Percentiles rank a stretch among this genome's conserved stretches.
These are phyloP conservation scores for Anhinga anhinga DNA, from an alignment of 2,113 vertebrate genomes.

Conservation along the genomic window DNA sequence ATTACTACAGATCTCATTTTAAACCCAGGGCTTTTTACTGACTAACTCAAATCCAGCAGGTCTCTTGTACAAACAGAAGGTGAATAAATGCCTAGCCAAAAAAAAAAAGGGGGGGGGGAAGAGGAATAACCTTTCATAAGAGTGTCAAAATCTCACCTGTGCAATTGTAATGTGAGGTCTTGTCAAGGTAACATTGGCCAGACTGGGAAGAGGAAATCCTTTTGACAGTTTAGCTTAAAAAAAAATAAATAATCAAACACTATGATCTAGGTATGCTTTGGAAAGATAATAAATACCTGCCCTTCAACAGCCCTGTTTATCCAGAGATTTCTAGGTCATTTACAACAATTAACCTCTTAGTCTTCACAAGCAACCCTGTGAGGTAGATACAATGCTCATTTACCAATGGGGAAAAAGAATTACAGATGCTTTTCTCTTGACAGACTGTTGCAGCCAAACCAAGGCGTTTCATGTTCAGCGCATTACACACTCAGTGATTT, in stretches of 20 bases:
- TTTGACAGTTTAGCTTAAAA: constrained; percentile 70
- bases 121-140: neutral
- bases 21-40: neutral
- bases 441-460: neutral
- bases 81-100: neutral
- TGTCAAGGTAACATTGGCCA: constrained; percentile 50
- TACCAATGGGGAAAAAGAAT: neutral
- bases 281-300: neutral
- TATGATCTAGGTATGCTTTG: neutral
- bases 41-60: neutral
- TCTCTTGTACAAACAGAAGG: neutral
- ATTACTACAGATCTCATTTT: neutral
- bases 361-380: neutral
- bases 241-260: neutral
- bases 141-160: constrained; percentile 60
- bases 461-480: neutral
- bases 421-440: neutral
- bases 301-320: neutral
- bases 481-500: neutral
- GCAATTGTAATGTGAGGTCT: constrained; percentile 66
- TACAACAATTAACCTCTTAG: neutral
- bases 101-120: neutral
- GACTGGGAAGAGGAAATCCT: constrained; percentile 71
- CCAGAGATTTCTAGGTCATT: neutral
- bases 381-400: neutral